Base-by-base conservation (phyloP, 2,797 vertebrate genomes). In the Pangasius sanitwongsei region DNA sequence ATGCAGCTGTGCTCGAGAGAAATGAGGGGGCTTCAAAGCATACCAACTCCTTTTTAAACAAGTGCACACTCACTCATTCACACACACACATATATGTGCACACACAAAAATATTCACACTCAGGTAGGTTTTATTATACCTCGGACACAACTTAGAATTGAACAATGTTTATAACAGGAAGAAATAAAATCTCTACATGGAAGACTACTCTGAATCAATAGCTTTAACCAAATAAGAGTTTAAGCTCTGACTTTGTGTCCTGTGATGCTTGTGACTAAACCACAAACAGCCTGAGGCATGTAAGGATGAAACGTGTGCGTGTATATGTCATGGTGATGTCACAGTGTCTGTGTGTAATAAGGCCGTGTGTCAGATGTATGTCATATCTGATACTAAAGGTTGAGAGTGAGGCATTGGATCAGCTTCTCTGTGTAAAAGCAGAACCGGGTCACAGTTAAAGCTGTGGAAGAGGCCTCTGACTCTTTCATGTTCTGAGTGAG, bases 1-100 rank as follows among this genome's bases (percentile, higher is more conserved):
- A 94, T 95, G 94, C 95, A 97, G 94, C 94, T 97, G 96, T 94
- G 88, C 84, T 90, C 50, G 86, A 88, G 80, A 70, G 89, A 93
- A 87, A 94, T 89, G 91, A 93, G 90, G 92, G 75, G 87, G 90
- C 93, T 96, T 97, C 95, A 97, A 97, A 96, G 94, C 93, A 95
- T 94, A 95, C 93, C 92, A 93, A 90, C 91, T 94, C 92, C 87
- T 87, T 59, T 88, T 83, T 77, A 91, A 86, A 91, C 55, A 85
- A 88, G 78, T 78, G 82, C 83, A 72, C 86, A 72, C 48, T 15
- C 48, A 77, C 53, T 81, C 75, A 84, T 63, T 85, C 37, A 86
- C 82, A 18, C 20, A 59, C 28, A 44, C 48, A 84, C 75, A 84
- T 55, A 63, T 34, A 28, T 53, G 34, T 37, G 34, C 50, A 37